Conservation (phyloP, 2,888 invertebrate genomes). For the Pegoplata infirma region DNA sequence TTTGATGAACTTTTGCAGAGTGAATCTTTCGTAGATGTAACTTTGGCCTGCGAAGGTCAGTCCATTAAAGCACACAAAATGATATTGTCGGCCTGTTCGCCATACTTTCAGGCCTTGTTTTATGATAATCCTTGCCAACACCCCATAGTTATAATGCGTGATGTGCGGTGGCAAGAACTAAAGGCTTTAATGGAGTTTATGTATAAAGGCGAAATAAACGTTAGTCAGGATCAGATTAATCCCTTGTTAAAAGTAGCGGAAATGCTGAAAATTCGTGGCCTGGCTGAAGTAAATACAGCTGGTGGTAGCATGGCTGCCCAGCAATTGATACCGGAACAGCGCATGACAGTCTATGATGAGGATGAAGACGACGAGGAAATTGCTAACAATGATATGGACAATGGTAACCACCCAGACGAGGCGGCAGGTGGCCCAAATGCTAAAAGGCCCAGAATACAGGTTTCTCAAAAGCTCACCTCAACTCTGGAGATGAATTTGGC, state of each 20-base stretch:
- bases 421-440: slow-evolving; percentile 66
- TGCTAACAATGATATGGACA: slow-evolving; percentile 70
- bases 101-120: slow-evolving; percentile 93
- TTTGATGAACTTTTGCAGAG: slow-evolving; percentile 92
- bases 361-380: slow-evolving; percentile 81
- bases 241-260: slow-evolving; percentile 92
- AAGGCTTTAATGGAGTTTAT: slow-evolving; percentile 95
- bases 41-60: slow-evolving; percentile 93
- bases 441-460: slow-evolving; percentile 69
- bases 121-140: slow-evolving; percentile 96
- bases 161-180: slow-evolving; percentile 92
- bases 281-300: slow-evolving; percentile 87
- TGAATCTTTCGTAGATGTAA: slow-evolving; percentile 94
- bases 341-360: slow-evolving; percentile 73
- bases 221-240: slow-evolving; percentile 93
- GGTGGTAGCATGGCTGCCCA: slow-evolving; percentile 81
- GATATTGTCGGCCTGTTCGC: slow-evolving; percentile 94
- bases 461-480: slow-evolving; percentile 43
- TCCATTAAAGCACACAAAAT: slow-evolving; percentile 95
- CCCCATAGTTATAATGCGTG: slow-evolving; percentile 94
- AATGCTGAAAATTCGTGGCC: slow-evolving; percentile 89
- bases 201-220: slow-evolving; percentile 97
- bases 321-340: slow-evolving; percentile 71
- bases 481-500: slow-evolving; percentile 68
- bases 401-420: slow-evolving; percentile 12